Conservation (phyloP, 2,888 invertebrate genomes). For the Patella depressa region DNA sequence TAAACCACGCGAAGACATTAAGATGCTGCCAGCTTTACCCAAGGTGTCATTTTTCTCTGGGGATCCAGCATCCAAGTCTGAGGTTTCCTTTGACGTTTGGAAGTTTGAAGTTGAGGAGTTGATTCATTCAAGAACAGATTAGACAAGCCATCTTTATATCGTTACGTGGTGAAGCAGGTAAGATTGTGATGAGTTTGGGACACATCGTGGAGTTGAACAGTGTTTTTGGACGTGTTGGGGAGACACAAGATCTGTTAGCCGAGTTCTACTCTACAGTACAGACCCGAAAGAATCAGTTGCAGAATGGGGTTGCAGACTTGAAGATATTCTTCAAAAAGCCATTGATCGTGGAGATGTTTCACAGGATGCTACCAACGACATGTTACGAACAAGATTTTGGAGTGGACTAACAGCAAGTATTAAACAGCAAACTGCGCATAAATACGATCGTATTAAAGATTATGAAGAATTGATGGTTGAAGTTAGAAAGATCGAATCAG, state of each 20-base stretch:
- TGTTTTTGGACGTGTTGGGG: constrained; percentile 10
- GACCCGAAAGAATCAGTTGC: neutral
- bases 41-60: no score
- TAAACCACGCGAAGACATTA: no score
- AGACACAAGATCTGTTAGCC: no score
- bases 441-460: no score
- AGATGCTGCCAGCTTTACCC: no score
- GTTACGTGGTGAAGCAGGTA: neutral
- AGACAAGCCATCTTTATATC: neutral
- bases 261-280: constrained; percentile 12
- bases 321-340: constrained; percentile 11
- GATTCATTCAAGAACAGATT: neutral
- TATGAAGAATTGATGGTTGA: no score
- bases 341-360: neutral
- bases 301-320: no score
- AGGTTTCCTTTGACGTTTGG: neutral
- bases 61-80: no score
- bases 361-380: neutral
- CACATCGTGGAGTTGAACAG: neutral
- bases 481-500: no score
- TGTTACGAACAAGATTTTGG: no score
- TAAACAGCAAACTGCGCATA: no score
- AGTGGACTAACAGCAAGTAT: no score
- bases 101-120: neutral
- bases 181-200: neutral